A percentile compares a stretch with the other conserved stretches of the same genome.
phyloP scores from a whole-genome alignment of 2,888 invertebrate species.

The Diarsia dahlii region DNA sequence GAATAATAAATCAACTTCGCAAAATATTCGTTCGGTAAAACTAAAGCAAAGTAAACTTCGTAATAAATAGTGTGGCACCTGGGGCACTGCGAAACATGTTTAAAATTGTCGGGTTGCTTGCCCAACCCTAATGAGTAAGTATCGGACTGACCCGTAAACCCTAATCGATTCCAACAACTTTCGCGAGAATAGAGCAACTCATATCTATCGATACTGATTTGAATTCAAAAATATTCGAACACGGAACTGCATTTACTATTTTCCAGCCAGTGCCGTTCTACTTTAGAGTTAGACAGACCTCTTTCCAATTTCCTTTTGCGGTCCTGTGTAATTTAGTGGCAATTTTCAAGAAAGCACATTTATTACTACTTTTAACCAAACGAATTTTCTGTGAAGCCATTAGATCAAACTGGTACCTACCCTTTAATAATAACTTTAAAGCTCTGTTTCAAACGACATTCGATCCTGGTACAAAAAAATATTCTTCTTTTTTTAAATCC shows the following conservation, averaged over 20 bases:
- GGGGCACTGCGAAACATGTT: conserved; percentile 28
- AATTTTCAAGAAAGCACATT: background rate
- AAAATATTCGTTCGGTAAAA: conserved; percentile 33
- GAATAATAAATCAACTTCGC: conserved; percentile 35
- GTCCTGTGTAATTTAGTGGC: background rate
- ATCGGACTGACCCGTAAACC: conserved; percentile 55
- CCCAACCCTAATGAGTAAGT: conserved; percentile 61
- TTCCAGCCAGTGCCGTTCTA: conserved; percentile 10
- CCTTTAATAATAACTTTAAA: background rate
- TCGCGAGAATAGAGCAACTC: conserved; percentile 27
- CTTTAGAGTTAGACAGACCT: background rate
- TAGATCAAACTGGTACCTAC: background rate
- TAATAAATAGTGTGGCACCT: conserved; percentile 47
- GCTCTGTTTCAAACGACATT: conserved; percentile 16
- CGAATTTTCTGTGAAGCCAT: background rate
- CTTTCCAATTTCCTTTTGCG: conserved; percentile 1
- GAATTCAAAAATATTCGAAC: conserved; percentile 43
- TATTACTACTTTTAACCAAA: background rate
- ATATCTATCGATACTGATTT: conserved; percentile 19
- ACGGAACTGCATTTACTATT: background rate
- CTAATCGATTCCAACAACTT: conserved; percentile 56
- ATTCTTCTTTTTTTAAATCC: background rate
- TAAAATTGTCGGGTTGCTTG: conserved; percentile 38
- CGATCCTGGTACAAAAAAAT: conserved; percentile 4
- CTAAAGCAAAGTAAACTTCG: conserved; percentile 43